Evolutionary conservation across 1,140 invertebrate species (phyloP), one percentile per base, ranked within the genome.

Genomic region (Trachymyrmex septentrionalis): DNA sequence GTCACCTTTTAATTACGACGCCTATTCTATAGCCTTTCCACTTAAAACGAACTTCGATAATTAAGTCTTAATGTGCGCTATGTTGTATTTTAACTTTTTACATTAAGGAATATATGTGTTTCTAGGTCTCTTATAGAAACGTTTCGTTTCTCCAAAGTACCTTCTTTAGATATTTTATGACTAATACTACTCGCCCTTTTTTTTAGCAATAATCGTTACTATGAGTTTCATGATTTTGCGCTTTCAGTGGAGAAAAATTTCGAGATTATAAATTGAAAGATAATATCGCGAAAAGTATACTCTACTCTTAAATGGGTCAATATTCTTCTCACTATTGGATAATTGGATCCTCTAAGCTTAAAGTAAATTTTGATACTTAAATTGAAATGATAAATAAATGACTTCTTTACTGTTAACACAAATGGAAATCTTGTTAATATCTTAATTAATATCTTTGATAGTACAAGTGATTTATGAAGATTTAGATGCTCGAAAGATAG

Each of bases 221-320:
- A 66, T 55, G 38, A 4, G 10, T 55, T 50, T 34, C 24, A 64
- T 64, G 14, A 78, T 78, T 64, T 34, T 30, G 30, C 27, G 21
- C 48, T 48, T 27, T 64, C n/a, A 14, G 24, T 16, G 24, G 14
- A 30, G 27, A 1, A 53, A 48, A 78, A 64, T 38, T 78, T 24
- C 1, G 12, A 76, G 6, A 2, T 63, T 64, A 2, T 34, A 24
- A 78, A 78, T 78, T 53, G 61, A 53, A 34, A 78, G 12, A 14
- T 53, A 19, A 64, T 30, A 34, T 34, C 30, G 5, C 19, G 10
- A 34, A 19, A 61, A 30, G 27, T 7, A n/a, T 30, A 64, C 12
- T 77, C 44, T 66, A 66, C 2, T 66, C 6, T 34, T 78, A 80
- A 80, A 67, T 67, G 7, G 48, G 9, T 55, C 30, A 80, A 34